These are phyloP conservation scores for Discoglossus pictus DNA, from an alignment of 2,797 vertebrate genomes.

Conservation along the genomic window DNA sequence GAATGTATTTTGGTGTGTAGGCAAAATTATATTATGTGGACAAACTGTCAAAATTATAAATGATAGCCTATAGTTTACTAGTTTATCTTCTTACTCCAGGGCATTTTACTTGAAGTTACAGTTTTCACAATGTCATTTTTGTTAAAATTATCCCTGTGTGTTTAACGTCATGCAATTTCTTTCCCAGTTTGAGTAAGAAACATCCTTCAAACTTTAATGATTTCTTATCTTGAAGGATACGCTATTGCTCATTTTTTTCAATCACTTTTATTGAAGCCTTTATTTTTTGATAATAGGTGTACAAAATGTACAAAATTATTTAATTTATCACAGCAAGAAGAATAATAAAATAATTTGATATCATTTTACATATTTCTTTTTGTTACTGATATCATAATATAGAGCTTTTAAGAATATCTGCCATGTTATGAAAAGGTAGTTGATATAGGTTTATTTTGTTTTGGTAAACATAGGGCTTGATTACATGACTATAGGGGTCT, in stretches of 20 bases:
- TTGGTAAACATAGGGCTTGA: too few species aligned
- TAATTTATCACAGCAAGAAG: too few species aligned
- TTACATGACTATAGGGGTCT: too few species aligned
- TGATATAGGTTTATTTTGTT: too few species aligned
- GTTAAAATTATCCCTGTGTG: slow-evolving; percentile 26
- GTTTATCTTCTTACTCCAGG: slow-evolving; percentile 34
- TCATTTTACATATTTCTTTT: too few species aligned
- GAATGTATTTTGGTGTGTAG: slow-evolving; percentile 17
- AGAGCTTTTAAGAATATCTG: too few species aligned
- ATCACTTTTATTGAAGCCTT: too few species aligned
- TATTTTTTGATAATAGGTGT: too few species aligned
- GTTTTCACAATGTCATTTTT: slow-evolving; percentile 29
- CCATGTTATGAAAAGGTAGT: too few species aligned
- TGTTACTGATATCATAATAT: too few species aligned
- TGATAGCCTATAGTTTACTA: slow-evolving; percentile 25
- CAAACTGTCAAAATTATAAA: slow-evolving; percentile 41
- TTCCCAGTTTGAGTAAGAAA: slow-evolving; percentile 1
- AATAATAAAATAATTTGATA: too few species aligned
- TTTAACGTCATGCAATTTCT: slow-evolving; percentile 32
- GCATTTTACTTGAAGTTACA: slow-evolving; percentile 37
- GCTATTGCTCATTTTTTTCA: slow-evolving; percentile 7
- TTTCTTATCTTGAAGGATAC: slow-evolving; percentile 4
- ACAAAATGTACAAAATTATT: too few species aligned
- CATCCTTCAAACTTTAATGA: slow-evolving; percentile 5
- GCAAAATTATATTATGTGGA: slow-evolving; percentile 35